phyloP scores from a whole-genome alignment of 2,113 vertebrate species.

The Syngnathus typhle region DNA sequence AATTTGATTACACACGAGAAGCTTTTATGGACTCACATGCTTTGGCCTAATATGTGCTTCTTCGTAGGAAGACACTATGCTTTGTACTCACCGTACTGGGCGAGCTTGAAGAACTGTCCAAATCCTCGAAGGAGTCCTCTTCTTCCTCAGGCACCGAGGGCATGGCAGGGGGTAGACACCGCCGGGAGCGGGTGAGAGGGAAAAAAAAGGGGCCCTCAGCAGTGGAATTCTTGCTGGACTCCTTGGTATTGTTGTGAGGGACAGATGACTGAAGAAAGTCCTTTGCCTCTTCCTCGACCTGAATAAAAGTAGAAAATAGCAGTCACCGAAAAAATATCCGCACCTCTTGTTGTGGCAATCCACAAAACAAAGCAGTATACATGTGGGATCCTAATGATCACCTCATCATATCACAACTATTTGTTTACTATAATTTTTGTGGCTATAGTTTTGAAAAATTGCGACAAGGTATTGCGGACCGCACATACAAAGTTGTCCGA shows the following conservation, averaged over 20 bases:
- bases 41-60: constrained; percentile 16
- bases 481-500: no score
- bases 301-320: constrained; percentile 8
- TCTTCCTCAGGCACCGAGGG: constrained; percentile 88
- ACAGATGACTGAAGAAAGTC: constrained; percentile 18
- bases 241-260: constrained; percentile 6
- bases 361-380: no score
- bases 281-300: constrained; percentile 36
- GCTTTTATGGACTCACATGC: constrained; percentile 14
- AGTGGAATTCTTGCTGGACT: constrained; percentile 3
- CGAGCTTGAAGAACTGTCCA: constrained; percentile 67
- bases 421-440: no score
- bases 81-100: constrained; percentile 70
- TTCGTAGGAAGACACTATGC: not conserved
- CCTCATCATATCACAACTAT: no score
- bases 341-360: no score
- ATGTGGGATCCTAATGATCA: no score
- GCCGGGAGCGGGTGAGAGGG: constrained; percentile 56
- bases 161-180: constrained; percentile 72
- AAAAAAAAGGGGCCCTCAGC: constrained; percentile 45
- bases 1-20: constrained; percentile 12
- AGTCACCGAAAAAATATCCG: no score
- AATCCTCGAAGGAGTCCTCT: constrained; percentile 81
- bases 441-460: no score
- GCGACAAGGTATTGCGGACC: no score